Conservation (phyloP, 2,797 vertebrate species). For the Melanotaenia boesemani region DNA sequence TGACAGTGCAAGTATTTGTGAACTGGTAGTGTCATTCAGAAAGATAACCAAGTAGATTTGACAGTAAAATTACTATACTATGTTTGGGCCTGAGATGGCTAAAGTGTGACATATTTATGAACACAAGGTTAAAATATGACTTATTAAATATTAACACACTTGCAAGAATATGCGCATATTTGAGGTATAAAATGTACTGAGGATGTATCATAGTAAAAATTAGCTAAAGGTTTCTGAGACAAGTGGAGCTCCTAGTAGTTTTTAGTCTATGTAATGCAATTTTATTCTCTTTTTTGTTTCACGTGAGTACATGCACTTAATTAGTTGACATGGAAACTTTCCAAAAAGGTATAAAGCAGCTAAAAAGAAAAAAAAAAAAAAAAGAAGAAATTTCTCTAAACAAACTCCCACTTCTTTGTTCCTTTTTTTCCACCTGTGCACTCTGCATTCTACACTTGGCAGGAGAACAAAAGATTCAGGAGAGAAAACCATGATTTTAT, state of each 20-base stretch:
- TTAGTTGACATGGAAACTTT: neutral
- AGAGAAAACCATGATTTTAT: neutral
- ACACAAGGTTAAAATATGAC: neutral
- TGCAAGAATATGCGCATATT: too few species aligned
- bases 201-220: neutral
- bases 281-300: neutral
- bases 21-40: too few species aligned
- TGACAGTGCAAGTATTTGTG: too few species aligned
- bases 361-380: neutral
- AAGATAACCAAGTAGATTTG: too few species aligned
- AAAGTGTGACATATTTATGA: neutral
- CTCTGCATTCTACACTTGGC: neutral
- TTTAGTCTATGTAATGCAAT: neutral
- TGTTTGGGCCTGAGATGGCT: neutral
- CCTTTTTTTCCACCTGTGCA: neutral
- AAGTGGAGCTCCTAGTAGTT: neutral
- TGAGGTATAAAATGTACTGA: too few species aligned
- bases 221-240: neutral
- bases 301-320: neutral
- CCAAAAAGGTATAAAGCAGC: neutral
- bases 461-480: neutral
- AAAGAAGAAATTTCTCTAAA: neutral
- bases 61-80: neutral
- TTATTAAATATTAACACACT: neutral
- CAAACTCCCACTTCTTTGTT: slow-evolving; percentile 6